Evolutionary conservation across 2,888 invertebrate genomes (phyloP).

Genomic region (Caenorhabditis sp.): DNA sequence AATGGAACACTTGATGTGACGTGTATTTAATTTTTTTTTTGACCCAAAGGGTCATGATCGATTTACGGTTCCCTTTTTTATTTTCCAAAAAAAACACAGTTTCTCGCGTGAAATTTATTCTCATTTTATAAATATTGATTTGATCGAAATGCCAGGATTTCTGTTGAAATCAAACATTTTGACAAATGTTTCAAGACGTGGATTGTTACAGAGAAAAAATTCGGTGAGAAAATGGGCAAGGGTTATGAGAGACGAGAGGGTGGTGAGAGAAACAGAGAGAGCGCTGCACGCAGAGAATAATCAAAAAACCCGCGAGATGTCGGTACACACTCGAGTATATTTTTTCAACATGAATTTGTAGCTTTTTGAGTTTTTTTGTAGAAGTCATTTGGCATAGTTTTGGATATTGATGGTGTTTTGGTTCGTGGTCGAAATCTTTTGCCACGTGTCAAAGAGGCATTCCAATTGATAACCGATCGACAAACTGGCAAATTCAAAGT

Average conservation of each 20-base stretch:
- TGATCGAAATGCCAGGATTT: neutral
- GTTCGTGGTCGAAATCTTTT: constrained; percentile 76
- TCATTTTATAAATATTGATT: neutral
- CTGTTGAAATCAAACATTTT: neutral
- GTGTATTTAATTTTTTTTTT: constrained; percentile 31
- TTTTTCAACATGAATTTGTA: too few species aligned
- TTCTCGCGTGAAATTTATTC: neutral
- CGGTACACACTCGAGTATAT: too few species aligned
- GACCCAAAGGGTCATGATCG: neutral
- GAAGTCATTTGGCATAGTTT: constrained; percentile 76
- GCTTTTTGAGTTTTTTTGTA: too few species aligned
- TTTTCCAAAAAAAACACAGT: too few species aligned
- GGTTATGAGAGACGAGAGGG: too few species aligned
- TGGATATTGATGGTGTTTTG: constrained; percentile 79
- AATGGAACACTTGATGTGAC: constrained; percentile 65
- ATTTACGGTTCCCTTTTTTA: neutral
- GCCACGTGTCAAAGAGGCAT: constrained; percentile 76
- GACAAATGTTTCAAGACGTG: neutral
- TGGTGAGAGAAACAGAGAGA: too few species aligned
- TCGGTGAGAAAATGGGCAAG: neutral
- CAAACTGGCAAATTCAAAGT: constrained; percentile 76
- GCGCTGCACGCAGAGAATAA: too few species aligned
- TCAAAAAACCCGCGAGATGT: too few species aligned
- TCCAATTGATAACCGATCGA: constrained; percentile 75
- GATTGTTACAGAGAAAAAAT: neutral